A percentile compares a stretch with the other conserved stretches of the same genome.
phyloP scores from a whole-genome alignment of 2,797 vertebrate species.

The Erethizon dorsatum region DNA sequence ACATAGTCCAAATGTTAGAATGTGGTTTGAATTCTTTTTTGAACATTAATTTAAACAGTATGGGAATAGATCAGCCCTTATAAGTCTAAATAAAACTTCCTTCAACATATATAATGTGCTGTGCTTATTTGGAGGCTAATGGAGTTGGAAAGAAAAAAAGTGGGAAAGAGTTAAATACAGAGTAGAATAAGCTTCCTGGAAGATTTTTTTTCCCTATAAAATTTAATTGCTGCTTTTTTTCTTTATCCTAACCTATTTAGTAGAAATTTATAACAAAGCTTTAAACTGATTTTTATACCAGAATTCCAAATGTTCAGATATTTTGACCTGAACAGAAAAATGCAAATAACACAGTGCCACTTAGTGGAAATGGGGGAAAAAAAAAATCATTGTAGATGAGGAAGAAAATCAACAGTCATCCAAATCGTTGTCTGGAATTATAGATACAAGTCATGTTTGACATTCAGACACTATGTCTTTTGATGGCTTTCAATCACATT shows the following conservation, averaged over 20 bases:
- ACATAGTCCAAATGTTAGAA: conserved; percentile 87
- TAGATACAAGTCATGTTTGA: conserved; percentile 83
- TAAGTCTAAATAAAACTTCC: conserved; percentile 86
- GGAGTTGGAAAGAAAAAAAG: conserved; percentile 86
- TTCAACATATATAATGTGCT: conserved; percentile 87
- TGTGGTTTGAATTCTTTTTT: conserved; percentile 85
- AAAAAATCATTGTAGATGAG: conserved; percentile 73
- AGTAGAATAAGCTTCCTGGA: conserved; percentile 81
- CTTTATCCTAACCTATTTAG: conserved; percentile 55
- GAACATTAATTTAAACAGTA: conserved; percentile 87
- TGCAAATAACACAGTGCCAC: conserved; percentile 87
- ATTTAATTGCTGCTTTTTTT: conserved; percentile 57
- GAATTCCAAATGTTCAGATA: conserved; percentile 79
- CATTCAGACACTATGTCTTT: conserved; percentile 86
- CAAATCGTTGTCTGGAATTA: conserved; percentile 78
- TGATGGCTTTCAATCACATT: conserved; percentile 89
- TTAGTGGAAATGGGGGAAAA: conserved; percentile 86
- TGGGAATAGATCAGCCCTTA: conserved; percentile 87
- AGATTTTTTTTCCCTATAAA: conserved; percentile 67
- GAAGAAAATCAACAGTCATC: conserved; percentile 70
- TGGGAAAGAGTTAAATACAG: conserved; percentile 86
- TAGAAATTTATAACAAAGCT: conserved; percentile 73
- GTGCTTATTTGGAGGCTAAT: conserved; percentile 88
- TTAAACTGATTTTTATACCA: conserved; percentile 73
- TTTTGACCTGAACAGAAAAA: conserved; percentile 79